A percentile compares a stretch with the other conserved stretches of the same genome.
phyloP scores from a whole-genome alignment of 2,797 vertebrate genomes.

The Sebastes paucispinis region DNA sequence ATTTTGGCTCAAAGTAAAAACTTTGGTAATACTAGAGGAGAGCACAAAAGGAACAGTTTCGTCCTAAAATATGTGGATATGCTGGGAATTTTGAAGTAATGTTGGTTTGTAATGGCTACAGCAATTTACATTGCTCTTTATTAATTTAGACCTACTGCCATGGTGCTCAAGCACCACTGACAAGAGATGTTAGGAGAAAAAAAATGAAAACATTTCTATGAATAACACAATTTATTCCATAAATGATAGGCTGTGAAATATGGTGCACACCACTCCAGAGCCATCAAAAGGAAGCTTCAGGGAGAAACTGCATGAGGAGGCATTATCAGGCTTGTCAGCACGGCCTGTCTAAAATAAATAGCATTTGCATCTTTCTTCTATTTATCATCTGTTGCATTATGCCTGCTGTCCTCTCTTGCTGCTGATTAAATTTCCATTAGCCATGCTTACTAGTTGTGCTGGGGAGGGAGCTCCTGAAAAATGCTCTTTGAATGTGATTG shows the following conservation, averaged over 20 bases:
- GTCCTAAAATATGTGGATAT: neutral
- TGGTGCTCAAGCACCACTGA: conserved; percentile 36
- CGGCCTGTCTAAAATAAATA: conserved; percentile 74
- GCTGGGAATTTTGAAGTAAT: conserved; percentile 2
- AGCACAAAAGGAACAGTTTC: neutral
- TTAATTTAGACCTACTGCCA: conserved; percentile 44
- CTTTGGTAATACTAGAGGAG: neutral
- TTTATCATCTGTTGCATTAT: conserved; percentile 80
- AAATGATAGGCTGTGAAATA: conserved; percentile 66
- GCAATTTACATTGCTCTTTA: conserved; percentile 54
- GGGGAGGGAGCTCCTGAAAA: conserved; percentile 67
- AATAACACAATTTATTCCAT: conserved; percentile 66
- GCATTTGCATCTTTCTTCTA: conserved; percentile 80
- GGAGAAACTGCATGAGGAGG: conserved; percentile 59
- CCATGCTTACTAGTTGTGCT: conserved; percentile 74
- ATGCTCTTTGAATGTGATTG: conserved; percentile 76
- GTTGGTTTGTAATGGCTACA: conserved; percentile 27
- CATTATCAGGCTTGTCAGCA: conserved; percentile 75
- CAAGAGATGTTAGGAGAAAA: conserved; percentile 22
- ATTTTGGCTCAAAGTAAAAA: neutral
- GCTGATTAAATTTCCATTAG: conserved; percentile 87
- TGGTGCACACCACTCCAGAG: conserved; percentile 38
- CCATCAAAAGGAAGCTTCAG: conserved; percentile 62
- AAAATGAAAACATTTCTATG: conserved; percentile 56
- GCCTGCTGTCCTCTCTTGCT: conserved; percentile 79